phyloP scores from a whole-genome alignment of 1,140 invertebrate species.

The Pomacea maculata region DNA sequence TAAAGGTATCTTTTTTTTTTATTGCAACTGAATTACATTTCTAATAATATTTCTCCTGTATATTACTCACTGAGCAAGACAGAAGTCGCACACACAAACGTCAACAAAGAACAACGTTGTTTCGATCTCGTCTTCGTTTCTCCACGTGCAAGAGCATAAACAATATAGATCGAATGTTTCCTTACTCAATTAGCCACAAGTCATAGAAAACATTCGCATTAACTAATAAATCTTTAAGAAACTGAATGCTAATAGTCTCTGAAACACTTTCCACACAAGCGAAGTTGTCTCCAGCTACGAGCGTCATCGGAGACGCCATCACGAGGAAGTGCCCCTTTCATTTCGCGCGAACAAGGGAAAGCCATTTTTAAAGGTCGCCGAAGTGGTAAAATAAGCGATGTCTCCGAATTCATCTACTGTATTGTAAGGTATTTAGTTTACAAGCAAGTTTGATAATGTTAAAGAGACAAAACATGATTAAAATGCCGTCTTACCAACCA shows the following conservation, averaged over 20 bases:
- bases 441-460: neutral
- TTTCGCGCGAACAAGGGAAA: slow-evolving; percentile 23
- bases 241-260: neutral
- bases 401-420: neutral
- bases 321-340: slow-evolving; percentile 18
- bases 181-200: neutral
- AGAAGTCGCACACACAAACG: no score
- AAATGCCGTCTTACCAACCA: slow-evolving; percentile 1
- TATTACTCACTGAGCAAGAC: no score
- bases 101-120: no score
- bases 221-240: neutral
- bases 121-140: no score
- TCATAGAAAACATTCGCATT: neutral
- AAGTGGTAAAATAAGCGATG: neutral
- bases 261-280: no score
- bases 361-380: slow-evolving; percentile 5
- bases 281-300: no score
- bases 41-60: no score
- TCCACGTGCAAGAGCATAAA: no score
- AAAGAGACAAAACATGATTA: neutral
- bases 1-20: no score
- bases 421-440: neutral
- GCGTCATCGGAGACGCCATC: no score
- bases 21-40: no score
- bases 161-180: no score